phyloP scores from a whole-genome alignment of 1,140 invertebrate species.

The Drosophila leontia region DNA sequence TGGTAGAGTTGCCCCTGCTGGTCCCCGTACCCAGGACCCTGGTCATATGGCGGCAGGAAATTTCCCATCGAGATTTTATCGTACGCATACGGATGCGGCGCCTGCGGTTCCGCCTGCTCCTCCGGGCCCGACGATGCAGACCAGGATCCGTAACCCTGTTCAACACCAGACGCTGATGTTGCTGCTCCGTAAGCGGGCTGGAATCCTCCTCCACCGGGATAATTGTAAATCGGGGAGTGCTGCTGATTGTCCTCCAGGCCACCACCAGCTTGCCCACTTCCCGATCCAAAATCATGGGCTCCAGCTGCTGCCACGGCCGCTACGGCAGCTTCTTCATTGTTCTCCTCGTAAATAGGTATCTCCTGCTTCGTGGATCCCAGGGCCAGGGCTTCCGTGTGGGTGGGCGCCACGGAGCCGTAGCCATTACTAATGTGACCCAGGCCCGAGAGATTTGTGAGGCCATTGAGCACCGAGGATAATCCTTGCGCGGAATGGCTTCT shows the following conservation, averaged over 20 bases:
- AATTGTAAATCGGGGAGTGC: slow-evolving; percentile 70
- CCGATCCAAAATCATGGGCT: slow-evolving; percentile 44
- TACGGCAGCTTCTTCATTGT: slow-evolving; percentile 77
- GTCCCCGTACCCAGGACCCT: slow-evolving; percentile 60
- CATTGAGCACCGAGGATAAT: slow-evolving; percentile 65
- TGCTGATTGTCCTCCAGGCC: slow-evolving; percentile 39
- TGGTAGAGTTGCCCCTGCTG: slow-evolving; percentile 35
- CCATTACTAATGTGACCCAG: slow-evolving; percentile 77
- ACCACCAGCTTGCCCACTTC: slow-evolving; percentile 28
- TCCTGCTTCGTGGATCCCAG: slow-evolving; percentile 69
- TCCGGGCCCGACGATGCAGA: slow-evolving; percentile 18
- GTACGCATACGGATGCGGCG: slow-evolving; percentile 52
- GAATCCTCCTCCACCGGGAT: slow-evolving; percentile 49
- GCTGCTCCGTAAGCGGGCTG: slow-evolving; percentile 20
- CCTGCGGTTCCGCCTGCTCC: slow-evolving; percentile 27
- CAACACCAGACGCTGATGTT: slow-evolving; percentile 17
- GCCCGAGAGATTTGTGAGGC: slow-evolving; percentile 78
- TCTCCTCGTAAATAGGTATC: slow-evolving; percentile 83
- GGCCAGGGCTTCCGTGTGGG: slow-evolving; percentile 62
- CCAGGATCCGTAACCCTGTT: slow-evolving; percentile 43
- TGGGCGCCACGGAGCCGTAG: slow-evolving; percentile 70
- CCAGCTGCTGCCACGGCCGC: slow-evolving; percentile 62
- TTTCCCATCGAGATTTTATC: slow-evolving; percentile 80
- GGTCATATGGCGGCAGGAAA: slow-evolving; percentile 76
- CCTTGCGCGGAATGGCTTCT: slow-evolving; percentile 34